These are phyloP conservation scores for Lithobates sylvaticus DNA, from an alignment of 2,797 vertebrate genomes.

Conservation along the genomic window DNA sequence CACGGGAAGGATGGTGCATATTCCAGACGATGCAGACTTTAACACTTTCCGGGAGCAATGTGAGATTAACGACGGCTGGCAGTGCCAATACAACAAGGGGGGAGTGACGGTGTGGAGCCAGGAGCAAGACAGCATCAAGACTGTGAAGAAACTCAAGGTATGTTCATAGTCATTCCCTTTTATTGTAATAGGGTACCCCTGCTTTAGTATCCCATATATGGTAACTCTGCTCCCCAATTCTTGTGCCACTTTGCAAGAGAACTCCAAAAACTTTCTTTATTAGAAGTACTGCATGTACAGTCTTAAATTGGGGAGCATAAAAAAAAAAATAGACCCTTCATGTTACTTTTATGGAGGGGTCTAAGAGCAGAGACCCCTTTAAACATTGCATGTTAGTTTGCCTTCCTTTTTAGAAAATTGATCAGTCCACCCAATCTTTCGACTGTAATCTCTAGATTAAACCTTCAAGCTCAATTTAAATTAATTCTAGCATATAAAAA, in stretches of 20 bases:
- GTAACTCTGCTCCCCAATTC: background rate
- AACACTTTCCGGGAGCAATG: slow-evolving; percentile 85
- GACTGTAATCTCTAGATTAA: too few species aligned
- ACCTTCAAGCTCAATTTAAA: too few species aligned
- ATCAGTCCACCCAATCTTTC: too few species aligned
- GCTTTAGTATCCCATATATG: background rate
- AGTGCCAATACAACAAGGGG: slow-evolving; percentile 81
- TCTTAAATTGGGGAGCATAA: too few species aligned
- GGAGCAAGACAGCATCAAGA: slow-evolving; percentile 75
- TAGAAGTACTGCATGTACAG: background rate
- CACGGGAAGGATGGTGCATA: slow-evolving; percentile 74
- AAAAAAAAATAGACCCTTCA: too few species aligned
- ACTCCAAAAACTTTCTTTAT: background rate
- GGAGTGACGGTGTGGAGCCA: slow-evolving; percentile 84
- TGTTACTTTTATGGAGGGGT: too few species aligned
- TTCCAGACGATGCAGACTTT: slow-evolving; percentile 86
- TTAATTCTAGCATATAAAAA: too few species aligned
- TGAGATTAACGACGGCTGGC: slow-evolving; percentile 83
- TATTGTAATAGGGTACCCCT: background rate
- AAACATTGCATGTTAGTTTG: too few species aligned
- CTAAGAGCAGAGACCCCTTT: too few species aligned
- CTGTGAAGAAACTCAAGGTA: slow-evolving; percentile 85
- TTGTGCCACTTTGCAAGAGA: background rate
- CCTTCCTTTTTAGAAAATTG: too few species aligned
- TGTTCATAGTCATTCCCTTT: slow-evolving; percentile 35